Evolutionary conservation across 2,797 vertebrate genomes (phyloP).

Genomic region (Acridotheres tristis): DNA sequence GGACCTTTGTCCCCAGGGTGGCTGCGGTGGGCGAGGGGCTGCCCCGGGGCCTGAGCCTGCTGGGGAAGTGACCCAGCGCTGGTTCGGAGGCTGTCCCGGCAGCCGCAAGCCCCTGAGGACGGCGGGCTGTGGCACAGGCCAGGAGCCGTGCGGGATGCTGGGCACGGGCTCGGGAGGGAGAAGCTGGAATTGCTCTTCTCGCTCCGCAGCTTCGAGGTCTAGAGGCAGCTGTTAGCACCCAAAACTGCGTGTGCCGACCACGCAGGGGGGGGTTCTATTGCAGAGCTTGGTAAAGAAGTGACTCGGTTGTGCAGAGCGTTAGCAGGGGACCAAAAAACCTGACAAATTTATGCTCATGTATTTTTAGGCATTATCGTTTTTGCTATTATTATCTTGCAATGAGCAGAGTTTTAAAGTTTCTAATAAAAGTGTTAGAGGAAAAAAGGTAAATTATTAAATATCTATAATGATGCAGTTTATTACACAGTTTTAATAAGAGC

Average conservation of each 20-base stretch:
- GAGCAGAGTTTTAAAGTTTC: background rate
- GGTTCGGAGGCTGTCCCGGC: no score
- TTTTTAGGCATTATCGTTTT: background rate
- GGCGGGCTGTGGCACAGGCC: fast-evolving
- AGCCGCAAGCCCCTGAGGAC: fast-evolving
- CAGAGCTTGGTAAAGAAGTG: background rate
- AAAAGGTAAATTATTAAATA: background rate
- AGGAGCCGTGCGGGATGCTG: fast-evolving
- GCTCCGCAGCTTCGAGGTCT: fast-evolving
- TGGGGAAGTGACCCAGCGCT: no score
- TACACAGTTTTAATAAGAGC: background rate
- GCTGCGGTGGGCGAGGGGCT: fast-evolving
- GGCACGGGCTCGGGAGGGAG: background rate
- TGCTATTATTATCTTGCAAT: background rate
- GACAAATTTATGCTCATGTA: background rate
- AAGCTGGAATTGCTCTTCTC: background rate
- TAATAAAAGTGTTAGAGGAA: background rate
- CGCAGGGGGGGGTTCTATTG: background rate
- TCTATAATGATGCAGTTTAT: background rate
- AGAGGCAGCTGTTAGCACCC: background rate
- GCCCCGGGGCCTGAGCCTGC: no score
- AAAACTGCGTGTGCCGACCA: background rate
- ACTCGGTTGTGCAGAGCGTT: background rate
- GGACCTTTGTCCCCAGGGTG: fast-evolving
- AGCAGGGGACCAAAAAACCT: background rate